Conservation (phyloP, 2,888 invertebrate species). For the Agrochola macilenta region DNA sequence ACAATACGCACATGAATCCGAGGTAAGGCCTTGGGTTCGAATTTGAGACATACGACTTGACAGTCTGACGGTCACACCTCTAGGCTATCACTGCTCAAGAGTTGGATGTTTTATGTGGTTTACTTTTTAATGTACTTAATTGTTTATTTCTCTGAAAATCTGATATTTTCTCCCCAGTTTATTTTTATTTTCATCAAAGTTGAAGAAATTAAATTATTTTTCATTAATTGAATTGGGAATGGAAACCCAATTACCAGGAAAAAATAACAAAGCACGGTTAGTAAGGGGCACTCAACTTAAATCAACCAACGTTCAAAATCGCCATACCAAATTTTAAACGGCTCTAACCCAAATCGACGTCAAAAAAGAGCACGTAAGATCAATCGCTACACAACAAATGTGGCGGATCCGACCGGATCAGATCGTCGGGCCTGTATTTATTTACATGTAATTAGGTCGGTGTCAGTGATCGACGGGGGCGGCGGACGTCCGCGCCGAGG, state of each 20-base stretch:
- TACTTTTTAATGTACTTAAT: neutral
- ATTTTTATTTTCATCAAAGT: neutral
- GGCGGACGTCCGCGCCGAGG: constrained; percentile 82
- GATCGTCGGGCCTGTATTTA: constrained; percentile 81
- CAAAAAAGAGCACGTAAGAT: constrained; percentile 61
- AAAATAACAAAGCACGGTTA: neutral
- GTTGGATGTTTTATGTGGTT: neutral
- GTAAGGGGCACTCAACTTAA: constrained; percentile 13
- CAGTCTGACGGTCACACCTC: too few relatives aligned
- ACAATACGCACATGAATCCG: too few relatives aligned
- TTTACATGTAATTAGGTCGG: constrained; percentile 88
- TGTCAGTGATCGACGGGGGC: constrained; percentile 86
- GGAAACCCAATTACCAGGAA: neutral
- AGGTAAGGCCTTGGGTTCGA: too few relatives aligned
- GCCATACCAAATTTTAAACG: constrained; percentile 23
- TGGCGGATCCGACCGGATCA: constrained; percentile 61
- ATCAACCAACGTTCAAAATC: constrained; percentile 16
- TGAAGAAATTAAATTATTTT: neutral
- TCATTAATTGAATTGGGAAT: neutral
- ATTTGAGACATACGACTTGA: too few relatives aligned
- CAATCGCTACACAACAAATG: constrained; percentile 68
- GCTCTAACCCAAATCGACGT: constrained; percentile 47
- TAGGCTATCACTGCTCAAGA: neutral
- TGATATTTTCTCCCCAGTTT: neutral
- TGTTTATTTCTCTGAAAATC: too few relatives aligned